Percentiles rank a stretch among this genome's conserved stretches.
Evolutionary conservation across 2,113 vertebrate genomes (phyloP).

Genomic region (Chlamydotis undulata): DNA sequence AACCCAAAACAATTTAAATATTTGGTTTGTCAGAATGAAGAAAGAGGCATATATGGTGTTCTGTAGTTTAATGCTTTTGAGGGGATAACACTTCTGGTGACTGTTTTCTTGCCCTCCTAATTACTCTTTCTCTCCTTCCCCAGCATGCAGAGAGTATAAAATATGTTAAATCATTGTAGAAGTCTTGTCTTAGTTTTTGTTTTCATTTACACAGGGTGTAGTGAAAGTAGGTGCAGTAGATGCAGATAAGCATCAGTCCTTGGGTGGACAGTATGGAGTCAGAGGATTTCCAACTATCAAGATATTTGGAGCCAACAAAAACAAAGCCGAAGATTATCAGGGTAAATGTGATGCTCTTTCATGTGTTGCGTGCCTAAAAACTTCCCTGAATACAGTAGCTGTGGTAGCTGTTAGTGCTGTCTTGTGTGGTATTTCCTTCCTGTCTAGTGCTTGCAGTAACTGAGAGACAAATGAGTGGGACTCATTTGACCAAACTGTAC

Average conservation of each 20-base stretch:
- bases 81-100: background rate
- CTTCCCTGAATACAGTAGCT: background rate
- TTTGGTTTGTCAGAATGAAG: background rate
- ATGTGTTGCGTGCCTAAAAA: background rate
- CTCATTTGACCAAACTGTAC: background rate
- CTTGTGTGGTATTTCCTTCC: background rate
- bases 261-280: slow-evolving; percentile 91
- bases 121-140: background rate
- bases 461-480: background rate
- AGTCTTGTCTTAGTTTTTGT: background rate
- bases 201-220: slow-evolving; percentile 79
- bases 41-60: background rate
- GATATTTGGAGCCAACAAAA: slow-evolving; percentile 94
- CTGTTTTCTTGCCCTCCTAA: background rate
- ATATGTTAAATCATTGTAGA: background rate
- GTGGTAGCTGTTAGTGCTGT: background rate
- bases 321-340: slow-evolving; percentile 94
- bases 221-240: slow-evolving; percentile 96
- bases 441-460: background rate
- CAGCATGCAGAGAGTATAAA: background rate
- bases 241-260: slow-evolving; percentile 91
- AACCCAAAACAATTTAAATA: background rate
- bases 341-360: slow-evolving; percentile 74
- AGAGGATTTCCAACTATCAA: slow-evolving; percentile 96
- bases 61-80: background rate